A percentile compares a stretch with the other conserved stretches of the same genome.
These are phyloP conservation scores for Tetragonula clypearis DNA, from an alignment of 1,140 invertebrate species.

Conservation along the genomic window DNA sequence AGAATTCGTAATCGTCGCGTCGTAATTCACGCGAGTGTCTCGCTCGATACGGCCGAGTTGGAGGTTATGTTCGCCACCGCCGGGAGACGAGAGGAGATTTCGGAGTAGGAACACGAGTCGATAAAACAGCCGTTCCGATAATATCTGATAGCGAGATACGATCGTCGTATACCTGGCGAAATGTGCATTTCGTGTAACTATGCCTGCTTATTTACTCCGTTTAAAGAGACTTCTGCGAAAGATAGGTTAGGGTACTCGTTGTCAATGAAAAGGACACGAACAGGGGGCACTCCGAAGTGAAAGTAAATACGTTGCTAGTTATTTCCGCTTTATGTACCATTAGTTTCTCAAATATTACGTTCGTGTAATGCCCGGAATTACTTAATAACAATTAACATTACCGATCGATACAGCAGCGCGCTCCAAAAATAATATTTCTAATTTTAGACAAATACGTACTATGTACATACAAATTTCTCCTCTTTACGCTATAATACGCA, in stretches of 20 bases:
- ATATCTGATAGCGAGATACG: not conserved
- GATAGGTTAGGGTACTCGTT: constrained; percentile 35
- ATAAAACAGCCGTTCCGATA: constrained; percentile 18
- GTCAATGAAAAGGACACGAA: constrained; percentile 19
- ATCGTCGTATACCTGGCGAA: not conserved
- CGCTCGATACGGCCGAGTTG: not conserved
- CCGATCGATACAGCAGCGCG: too few species aligned
- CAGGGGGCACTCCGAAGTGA: constrained; percentile 23
- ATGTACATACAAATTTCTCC: too few species aligned
- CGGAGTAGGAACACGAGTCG: constrained; percentile 23
- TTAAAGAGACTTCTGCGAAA: constrained; percentile 3
- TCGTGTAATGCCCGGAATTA: too few species aligned
- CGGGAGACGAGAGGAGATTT: constrained; percentile 27
- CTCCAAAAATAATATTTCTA: too few species aligned
- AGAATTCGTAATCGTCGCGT: not conserved
- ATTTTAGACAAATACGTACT: too few species aligned
- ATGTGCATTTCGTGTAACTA: not conserved
- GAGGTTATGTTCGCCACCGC: constrained; percentile 55
- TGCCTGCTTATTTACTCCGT: constrained; percentile 5
- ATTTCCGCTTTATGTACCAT: not conserved
- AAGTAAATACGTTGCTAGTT: constrained; percentile 34
- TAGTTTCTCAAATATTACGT: constrained; percentile 15
- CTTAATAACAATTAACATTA: too few species aligned
- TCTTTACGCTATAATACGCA: too few species aligned
- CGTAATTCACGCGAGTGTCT: not conserved